Evolutionary conservation across 2,113 vertebrate species (phyloP), one percentile per base, ranked within the genome.

Genomic region (Struthio camelus): DNA sequence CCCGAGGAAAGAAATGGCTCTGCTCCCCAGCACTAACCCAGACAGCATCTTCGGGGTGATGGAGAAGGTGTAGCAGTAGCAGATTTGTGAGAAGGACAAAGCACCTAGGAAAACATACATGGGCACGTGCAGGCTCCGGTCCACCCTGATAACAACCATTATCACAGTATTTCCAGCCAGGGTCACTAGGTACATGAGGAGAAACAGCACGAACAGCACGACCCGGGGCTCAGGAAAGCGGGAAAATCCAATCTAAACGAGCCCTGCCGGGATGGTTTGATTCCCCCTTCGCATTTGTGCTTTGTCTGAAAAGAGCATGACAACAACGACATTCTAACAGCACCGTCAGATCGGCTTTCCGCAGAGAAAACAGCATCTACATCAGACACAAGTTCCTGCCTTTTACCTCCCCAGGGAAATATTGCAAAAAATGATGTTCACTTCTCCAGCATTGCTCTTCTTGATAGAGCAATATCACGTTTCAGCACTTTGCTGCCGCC

Each of bases 361-460:
- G 2, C 10, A 15, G 72, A 25, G 30, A 32, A 76, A 58, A 34
- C 53, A 27, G 23, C 24, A 11, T 12, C 42, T 14, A 46, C 38
- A 7, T 15, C 40, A 6, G 54, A 20, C 40, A 23, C 5, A 46
- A n/a, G 46, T n/a, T 59, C 42, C 32, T 20, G 32, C 40, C 58
- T 34, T 19, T 15, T 14, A 1, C 11, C 16, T 46, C 32, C 40
- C 73, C 5, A 11, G 4, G 13, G 73, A 59, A 59, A 27, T 25
- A 19, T 20, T 0, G 6, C 8, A 32, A 40, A 46, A 59, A 19
- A 14, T 1, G 3, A n/a, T 14, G 54, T 4, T 20, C 15, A 10
- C 2, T 1, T 7, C 72, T 11, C 40, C 27, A 20, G 38, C 54
- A 19, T 10, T n/a, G 16, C 15, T 5, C 20, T 50, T 17, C 30